Evolutionary conservation across 2,113 vertebrate species (phyloP).

Genomic region (Chamaea fasciata): DNA sequence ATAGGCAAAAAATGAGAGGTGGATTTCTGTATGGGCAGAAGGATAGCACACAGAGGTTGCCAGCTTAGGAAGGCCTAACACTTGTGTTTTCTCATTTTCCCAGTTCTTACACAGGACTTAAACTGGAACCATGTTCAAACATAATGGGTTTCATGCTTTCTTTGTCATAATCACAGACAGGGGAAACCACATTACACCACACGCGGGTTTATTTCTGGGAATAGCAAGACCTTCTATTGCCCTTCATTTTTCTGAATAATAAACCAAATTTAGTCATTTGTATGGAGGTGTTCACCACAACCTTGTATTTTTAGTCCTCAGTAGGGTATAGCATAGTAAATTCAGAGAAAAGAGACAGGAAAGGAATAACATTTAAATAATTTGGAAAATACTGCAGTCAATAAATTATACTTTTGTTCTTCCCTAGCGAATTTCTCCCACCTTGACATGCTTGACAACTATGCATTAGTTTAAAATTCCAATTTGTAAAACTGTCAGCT

Average conservation of each 20-base stretch:
- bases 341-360: not conserved
- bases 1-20: not conserved
- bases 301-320: not conserved
- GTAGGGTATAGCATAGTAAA: not conserved
- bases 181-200: not conserved
- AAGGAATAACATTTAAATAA: conserved; percentile 34
- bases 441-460: conserved; percentile 4
- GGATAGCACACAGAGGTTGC: not conserved
- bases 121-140: not conserved
- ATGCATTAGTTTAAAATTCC: conserved; percentile 3
- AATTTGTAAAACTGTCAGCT: conserved; percentile 3
- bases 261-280: not conserved
- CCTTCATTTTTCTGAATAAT: not conserved
- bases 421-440: conserved; percentile 7
- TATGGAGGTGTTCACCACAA: not conserved
- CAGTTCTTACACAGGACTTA: not conserved
- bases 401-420: conserved; percentile 29
- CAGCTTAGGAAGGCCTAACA: not conserved
- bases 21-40: not conserved
- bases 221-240: not conserved
- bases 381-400: not conserved
- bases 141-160: not conserved
- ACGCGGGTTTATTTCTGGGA: not conserved
- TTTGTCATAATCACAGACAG: not conserved
- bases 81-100: accelerated